phyloP scores from a whole-genome alignment of 2,888 invertebrate genomes.

The Zeuzera pyrina region DNA sequence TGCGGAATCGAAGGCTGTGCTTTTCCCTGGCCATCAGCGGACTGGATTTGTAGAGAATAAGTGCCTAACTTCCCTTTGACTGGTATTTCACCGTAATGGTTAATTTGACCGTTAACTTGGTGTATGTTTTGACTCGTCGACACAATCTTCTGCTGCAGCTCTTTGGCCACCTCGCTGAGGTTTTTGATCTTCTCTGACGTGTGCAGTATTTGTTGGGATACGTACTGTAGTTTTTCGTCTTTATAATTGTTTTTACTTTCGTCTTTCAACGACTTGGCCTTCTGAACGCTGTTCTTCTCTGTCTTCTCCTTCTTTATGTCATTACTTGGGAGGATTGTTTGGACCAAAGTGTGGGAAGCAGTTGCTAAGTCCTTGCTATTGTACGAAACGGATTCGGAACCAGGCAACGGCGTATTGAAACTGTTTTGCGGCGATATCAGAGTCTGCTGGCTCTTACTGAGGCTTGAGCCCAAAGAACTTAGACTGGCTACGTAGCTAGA shows the following conservation, averaged over 20 bases:
- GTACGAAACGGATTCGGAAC: slow-evolving; percentile 36
- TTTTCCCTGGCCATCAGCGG: slow-evolving; percentile 65
- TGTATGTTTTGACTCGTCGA: slow-evolving; percentile 38
- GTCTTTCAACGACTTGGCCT: slow-evolving; percentile 44
- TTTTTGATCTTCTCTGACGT: slow-evolving; percentile 56
- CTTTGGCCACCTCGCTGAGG: slow-evolving; percentile 49
- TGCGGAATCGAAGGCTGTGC: slow-evolving; percentile 74
- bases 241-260: slow-evolving; percentile 30
- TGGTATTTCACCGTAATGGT: slow-evolving; percentile 43
- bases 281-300: slow-evolving; percentile 27
- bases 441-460: slow-evolving; percentile 54
- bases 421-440: slow-evolving; percentile 32
- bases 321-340: slow-evolving; percentile 36
- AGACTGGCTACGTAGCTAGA: slow-evolving; percentile 69
- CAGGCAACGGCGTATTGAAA: slow-evolving; percentile 34
- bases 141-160: slow-evolving; percentile 53
- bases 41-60: slow-evolving; percentile 84
- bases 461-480: slow-evolving; percentile 62
- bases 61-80: slow-evolving; percentile 74
- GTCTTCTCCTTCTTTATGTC: slow-evolving; percentile 32
- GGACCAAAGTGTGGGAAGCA: slow-evolving; percentile 45
- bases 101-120: slow-evolving; percentile 23
- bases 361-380: slow-evolving; percentile 40
- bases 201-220: slow-evolving; percentile 50
- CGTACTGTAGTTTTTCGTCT: slow-evolving; percentile 33